These are phyloP conservation scores for Agrochola circellaris DNA, from an alignment of 2,888 invertebrate genomes.

Conservation along the genomic window DNA sequence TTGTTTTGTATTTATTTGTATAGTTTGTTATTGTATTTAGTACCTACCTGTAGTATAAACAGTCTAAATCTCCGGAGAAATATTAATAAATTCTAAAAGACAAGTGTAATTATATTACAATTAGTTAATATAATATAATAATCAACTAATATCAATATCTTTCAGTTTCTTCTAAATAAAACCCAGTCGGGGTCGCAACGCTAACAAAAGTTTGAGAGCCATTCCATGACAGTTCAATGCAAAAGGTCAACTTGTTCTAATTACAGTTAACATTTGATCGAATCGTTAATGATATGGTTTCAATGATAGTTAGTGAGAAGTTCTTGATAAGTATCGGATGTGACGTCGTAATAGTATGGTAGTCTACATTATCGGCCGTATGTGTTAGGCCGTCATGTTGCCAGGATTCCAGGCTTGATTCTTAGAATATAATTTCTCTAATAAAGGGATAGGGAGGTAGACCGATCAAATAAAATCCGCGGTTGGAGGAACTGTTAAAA, in stretches of 20 bases:
- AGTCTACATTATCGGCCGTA: not conserved
- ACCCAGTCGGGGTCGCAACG: not conserved
- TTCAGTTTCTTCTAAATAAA: too few relatives aligned
- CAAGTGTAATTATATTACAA: too few relatives aligned
- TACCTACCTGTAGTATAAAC: too few relatives aligned
- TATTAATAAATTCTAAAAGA: too few relatives aligned
- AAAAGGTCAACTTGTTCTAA: constrained; percentile 36
- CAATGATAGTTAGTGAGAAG: constrained; percentile 11
- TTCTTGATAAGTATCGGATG: not conserved
- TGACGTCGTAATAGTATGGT: constrained; percentile 3
- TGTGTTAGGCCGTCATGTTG: not conserved
- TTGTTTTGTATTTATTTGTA: too few relatives aligned
- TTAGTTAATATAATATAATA: too few relatives aligned
- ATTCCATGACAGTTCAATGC: not conserved
- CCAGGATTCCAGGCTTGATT: not conserved
- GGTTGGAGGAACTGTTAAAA: too few relatives aligned
- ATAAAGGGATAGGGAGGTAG: too few relatives aligned
- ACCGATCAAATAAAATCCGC: too few relatives aligned
- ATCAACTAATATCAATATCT: too few relatives aligned
- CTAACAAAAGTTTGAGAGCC: constrained; percentile 20
- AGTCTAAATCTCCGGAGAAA: too few relatives aligned
- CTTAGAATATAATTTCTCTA: not conserved
- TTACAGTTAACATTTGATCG: constrained; percentile 32
- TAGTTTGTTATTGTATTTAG: too few relatives aligned
- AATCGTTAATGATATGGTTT: constrained; percentile 35